Percentiles rank a stretch among this genome's conserved stretches.
Evolutionary conservation across 2,888 invertebrate species (phyloP).

Genomic region (Pachydiplax longipennis): DNA sequence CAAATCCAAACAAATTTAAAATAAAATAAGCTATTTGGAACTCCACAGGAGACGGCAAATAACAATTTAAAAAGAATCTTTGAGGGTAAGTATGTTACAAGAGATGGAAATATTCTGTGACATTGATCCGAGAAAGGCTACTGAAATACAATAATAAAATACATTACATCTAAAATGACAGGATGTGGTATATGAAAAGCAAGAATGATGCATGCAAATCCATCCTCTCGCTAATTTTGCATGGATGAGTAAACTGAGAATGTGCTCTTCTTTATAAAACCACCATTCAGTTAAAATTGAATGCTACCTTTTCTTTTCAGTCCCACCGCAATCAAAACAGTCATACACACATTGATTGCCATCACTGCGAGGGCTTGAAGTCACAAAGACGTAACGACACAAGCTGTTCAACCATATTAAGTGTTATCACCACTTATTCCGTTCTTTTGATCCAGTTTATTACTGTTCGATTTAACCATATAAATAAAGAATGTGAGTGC

Average conservation of each 20-base stretch:
- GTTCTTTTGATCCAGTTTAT: conserved; percentile 85
- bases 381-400: neutral
- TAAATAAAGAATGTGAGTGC: conserved; percentile 94
- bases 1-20: neutral
- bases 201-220: neutral
- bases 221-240: neutral
- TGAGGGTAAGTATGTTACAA: neutral
- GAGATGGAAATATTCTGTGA: neutral
- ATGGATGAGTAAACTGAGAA: neutral
- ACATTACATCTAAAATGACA: neutral
- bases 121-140: neutral
- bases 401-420: conserved; percentile 55
- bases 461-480: conserved; percentile 92
- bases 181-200: neutral
- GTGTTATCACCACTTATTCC: conserved; percentile 72
- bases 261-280: neutral
- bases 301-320: neutral
- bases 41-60: conserved; percentile 36
- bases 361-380: neutral
- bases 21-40: conserved; percentile 36
- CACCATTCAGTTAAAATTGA: neutral
- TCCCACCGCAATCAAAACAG: neutral
- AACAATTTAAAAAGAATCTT: neutral
- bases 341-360: neutral
- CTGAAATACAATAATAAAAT: neutral